Conservation (phyloP, 2,888 invertebrate species). For the Caradrina clavipalpis region DNA sequence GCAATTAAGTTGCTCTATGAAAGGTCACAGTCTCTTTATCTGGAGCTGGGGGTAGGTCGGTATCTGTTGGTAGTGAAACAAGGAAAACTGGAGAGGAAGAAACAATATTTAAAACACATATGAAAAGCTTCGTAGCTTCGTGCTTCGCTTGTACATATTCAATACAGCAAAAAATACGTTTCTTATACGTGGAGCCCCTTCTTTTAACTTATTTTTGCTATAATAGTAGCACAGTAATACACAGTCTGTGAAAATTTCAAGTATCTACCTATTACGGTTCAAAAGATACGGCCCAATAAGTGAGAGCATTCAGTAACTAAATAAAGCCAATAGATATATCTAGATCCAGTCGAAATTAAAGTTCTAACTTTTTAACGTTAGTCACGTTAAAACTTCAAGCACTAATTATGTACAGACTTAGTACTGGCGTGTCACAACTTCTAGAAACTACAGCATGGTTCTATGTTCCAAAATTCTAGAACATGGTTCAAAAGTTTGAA, state of each 20-base stretch:
- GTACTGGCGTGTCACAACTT: neutral
- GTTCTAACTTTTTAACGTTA: neutral
- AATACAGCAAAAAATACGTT: too few species aligned
- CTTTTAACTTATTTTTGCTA: too few species aligned
- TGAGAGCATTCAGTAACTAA: neutral
- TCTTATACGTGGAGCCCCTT: too few species aligned
- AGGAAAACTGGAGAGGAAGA: conserved; percentile 4
- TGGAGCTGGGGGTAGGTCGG: conserved; percentile 63
- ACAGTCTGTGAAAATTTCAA: too few species aligned
- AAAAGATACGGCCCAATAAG: too few species aligned
- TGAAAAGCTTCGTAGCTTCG: too few species aligned
- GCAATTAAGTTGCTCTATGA: conserved; percentile 67
- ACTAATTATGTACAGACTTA: neutral
- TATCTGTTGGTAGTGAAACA: conserved; percentile 41
- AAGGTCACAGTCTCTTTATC: conserved; percentile 69
- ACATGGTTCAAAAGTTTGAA: conserved; percentile 28
- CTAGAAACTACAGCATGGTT: neutral
- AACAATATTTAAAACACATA: neutral
- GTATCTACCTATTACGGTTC: too few species aligned
- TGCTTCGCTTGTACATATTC: too few species aligned
- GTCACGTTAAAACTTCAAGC: neutral
- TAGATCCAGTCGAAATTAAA: neutral
- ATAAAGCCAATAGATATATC: neutral
- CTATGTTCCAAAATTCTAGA: conserved; percentile 18
- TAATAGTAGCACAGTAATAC: too few species aligned